Evolutionary conservation across 2,797 vertebrate species (phyloP).

Genomic region (Antrozous pallidus): DNA sequence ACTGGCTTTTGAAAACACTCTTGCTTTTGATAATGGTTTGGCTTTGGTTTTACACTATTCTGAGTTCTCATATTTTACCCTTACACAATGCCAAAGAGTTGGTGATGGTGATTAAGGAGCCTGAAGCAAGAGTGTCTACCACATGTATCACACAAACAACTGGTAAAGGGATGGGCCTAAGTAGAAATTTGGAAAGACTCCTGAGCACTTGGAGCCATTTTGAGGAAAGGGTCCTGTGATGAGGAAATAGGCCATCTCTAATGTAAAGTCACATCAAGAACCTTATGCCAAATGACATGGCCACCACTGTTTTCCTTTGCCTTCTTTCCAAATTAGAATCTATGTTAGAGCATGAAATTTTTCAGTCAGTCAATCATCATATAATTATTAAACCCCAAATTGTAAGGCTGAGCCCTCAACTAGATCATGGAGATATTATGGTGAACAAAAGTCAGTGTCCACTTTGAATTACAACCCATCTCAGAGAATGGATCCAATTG

Average conservation of each 20-base stretch:
- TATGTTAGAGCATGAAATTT: neutral
- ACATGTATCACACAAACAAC: neutral
- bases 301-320: neutral
- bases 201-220: neutral
- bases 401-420: neutral
- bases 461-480: neutral
- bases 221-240: neutral
- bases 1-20: neutral
- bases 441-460: slow-evolving; percentile 2
- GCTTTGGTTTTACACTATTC: neutral
- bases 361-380: neutral
- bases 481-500: neutral
- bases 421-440: neutral
- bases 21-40: slow-evolving; percentile 28
- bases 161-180: neutral
- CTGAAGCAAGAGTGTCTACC: neutral
- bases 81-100: neutral
- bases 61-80: neutral
- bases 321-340: slow-evolving; percentile 10
- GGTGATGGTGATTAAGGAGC: neutral
- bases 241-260: neutral
- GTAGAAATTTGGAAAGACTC: neutral
- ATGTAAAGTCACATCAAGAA: neutral
- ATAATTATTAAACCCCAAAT: neutral
- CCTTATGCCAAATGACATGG: neutral